A percentile compares a stretch with the other conserved stretches of the same genome.
Evolutionary conservation across 2,113 vertebrate species (phyloP).

Genomic region (Callipepla squamata): DNA sequence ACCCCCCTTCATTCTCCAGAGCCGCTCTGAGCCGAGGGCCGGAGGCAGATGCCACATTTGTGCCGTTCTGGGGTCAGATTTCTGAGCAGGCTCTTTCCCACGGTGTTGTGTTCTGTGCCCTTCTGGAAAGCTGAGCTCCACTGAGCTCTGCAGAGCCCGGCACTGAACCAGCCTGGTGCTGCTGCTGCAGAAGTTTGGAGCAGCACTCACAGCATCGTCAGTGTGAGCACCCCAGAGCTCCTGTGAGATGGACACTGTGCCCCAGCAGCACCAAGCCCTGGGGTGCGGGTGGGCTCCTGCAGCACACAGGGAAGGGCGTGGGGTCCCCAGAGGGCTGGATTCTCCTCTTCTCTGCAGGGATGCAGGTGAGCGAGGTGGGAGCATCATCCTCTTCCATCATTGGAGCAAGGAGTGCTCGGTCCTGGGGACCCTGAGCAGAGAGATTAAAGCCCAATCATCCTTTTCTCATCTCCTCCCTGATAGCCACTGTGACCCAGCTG

Average conservation of each 20-base stretch:
- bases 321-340: not conserved
- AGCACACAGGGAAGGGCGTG: no score
- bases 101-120: not conserved
- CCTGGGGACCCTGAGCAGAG: not conserved
- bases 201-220: not conserved
- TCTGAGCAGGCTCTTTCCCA: not conserved
- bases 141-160: not conserved
- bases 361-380: not conserved
- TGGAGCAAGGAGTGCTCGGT: accelerated
- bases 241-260: no score
- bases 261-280: not conserved
- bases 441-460: not conserved
- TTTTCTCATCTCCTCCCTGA: not conserved
- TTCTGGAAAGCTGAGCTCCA: not conserved
- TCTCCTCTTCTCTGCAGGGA: not conserved
- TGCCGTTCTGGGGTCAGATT: not conserved
- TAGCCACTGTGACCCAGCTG: not conserved
- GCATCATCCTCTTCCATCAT: not conserved
- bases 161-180: accelerated
- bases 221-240: not conserved
- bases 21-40: accelerated
- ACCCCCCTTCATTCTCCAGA: accelerated
- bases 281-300: no score
- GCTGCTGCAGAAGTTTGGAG: not conserved
- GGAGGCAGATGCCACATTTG: not conserved